These are phyloP conservation scores for Rhadinocentrus ornatus DNA, from an alignment of 2,797 vertebrate species.

Conservation along the genomic window DNA sequence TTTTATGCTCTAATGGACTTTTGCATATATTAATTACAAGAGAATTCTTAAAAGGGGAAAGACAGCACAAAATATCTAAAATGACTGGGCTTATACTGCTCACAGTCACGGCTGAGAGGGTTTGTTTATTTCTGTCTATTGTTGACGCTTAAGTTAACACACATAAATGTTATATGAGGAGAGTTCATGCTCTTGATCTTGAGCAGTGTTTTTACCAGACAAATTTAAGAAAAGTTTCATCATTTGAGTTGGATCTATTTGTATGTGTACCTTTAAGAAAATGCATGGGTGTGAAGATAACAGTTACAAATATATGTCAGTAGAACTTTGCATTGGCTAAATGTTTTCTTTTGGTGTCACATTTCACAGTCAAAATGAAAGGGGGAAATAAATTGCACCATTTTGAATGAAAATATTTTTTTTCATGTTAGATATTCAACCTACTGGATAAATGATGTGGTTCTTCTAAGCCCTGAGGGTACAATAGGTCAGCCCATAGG, in stretches of 20 bases:
- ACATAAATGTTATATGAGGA: conserved; percentile 56
- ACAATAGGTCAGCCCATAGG: conserved; percentile 60
- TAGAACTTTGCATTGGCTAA: background rate
- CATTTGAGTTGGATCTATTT: background rate
- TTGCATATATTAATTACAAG: conserved; percentile 79
- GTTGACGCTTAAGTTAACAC: conserved; percentile 37
- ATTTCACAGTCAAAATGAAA: background rate
- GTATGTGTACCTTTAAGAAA: background rate
- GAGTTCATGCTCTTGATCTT: conserved; percentile 49
- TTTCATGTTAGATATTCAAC: conserved; percentile 39
- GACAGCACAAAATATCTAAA: conserved; percentile 50
- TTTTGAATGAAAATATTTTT: conserved; percentile 14
- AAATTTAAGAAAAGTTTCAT: background rate
- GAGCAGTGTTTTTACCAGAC: background rate
- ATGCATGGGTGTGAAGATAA: background rate
- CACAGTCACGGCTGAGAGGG: conserved; percentile 40
- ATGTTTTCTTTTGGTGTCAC: background rate
- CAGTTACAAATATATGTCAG: background rate
- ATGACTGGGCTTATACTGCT: conserved; percentile 31
- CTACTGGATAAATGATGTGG: conserved; percentile 45
- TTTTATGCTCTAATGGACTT: conserved; percentile 76
- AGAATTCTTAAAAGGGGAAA: conserved; percentile 59
- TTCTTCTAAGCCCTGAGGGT: conserved; percentile 43
- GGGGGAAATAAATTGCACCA: background rate
- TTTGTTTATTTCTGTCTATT: conserved; percentile 59